Evolutionary conservation across 2,113 vertebrate species (phyloP), one percentile per base, ranked within the genome.

Genomic region (Neogobius melanostomus): DNA sequence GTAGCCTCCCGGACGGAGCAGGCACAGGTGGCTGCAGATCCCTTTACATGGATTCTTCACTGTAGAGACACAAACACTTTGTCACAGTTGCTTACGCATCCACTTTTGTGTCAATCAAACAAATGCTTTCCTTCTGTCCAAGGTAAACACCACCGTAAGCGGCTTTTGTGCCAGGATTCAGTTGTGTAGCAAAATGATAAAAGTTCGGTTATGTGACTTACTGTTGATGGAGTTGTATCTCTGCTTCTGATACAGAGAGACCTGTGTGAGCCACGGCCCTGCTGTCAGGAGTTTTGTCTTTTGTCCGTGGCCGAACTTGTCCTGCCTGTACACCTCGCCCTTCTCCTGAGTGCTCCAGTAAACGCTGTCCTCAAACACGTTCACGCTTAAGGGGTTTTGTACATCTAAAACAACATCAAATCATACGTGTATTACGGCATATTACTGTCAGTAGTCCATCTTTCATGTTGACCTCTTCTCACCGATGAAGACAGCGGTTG

Each of bases 401-500:
- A 88, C 85, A n/a, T 91, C 91, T 92, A 52, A 3, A 50, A 11
- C 10, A 36, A 51, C 12, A 7, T 4, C 7, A n/a, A 45, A 44
- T 61, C 8, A 45, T 8, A 61, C 8, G 5, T 8, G 12, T 44
- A 1, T 42, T n/a, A 21, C 5, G 5, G 16, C 6, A 6, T 47
- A 17, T 0, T 11, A 1, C 16, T 64, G 21, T 36, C 48, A 47
- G 44, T 11, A 17, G 6, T 46, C 16, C 16, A 7, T 47, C 8
- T 17, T 21, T 6, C 16, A 48, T 8, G 4, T 0, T 21, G 10
- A 9, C 61, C 7, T n/a, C 10, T 28, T 12, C 70, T 91, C 82
- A 98, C 96, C 96, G 87, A 94, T 93, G 16, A 62, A 88, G 60
- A 94, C 68, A 15, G 95, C 86, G 15, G 83, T 72, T 66, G 85